Base-by-base conservation (phyloP, 2,113 vertebrate species). In the Rafetus swinhoei region DNA sequence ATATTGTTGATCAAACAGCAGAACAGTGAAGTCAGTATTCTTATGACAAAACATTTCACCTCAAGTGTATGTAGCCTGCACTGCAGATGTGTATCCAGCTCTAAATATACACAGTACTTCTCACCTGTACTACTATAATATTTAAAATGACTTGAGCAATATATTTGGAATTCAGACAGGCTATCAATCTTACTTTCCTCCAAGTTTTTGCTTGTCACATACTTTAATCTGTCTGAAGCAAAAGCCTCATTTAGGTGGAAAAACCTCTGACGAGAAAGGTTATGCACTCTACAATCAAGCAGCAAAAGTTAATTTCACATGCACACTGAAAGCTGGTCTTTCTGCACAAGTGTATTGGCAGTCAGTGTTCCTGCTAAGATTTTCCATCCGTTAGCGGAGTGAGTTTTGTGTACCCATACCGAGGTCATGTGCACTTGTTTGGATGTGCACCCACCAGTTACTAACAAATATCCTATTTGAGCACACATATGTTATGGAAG, bases 41-140 rank as follows among this genome's bases (percentile, higher is more conserved):
- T 0, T 6, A 22, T 4, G 22, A 55, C 52, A 62, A 82, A 2
- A 76, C 29, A 4, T 29, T 90, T 80, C 22, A n/a, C 35, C 32
- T 87, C 84, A 35, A 35, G 21, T 35, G 16, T 72, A 35, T 35
- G 32, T 79, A 11, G 2, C 18, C 85, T 74, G 59, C 24, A 5
- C 16, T 55, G 6, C 18, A 1, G 0, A n/a, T 81, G 59, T 53
- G 45, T 45, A 45, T 45, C 45, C 45, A 45, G 45, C 45, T 45
- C 45, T 45, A 7, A 45, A 45, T 45, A 45, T 45, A 45, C 45
- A 45, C 6, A 45, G 45, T 45, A 24, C 0, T 0, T 65, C 16
- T 39, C 53, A 55, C 93, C 50, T 80, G 54, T 84, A 50, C 14
- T 2, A 3, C 3, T 0, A 1, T 50, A 29, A 83, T 77, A 35